phyloP scores from a whole-genome alignment of 2,888 invertebrate genomes.

The Coelopa pilipes region DNA sequence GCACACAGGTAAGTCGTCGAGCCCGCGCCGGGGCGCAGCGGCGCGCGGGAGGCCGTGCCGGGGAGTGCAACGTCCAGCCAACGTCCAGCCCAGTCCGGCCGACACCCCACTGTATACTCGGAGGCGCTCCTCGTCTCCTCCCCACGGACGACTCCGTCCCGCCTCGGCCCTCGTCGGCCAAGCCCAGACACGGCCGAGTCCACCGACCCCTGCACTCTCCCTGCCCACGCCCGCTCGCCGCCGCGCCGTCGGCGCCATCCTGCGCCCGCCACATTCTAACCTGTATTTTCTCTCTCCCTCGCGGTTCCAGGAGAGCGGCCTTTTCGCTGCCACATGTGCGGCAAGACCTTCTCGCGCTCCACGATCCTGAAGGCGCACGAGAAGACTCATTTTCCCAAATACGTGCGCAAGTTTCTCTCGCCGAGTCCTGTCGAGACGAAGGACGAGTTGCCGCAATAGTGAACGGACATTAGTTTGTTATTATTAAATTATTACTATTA shows the following conservation, averaged over 20 bases:
- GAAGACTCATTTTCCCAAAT: conserved; percentile 92
- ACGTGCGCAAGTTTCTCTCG: conserved; percentile 88
- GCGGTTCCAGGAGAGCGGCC: conserved; percentile 78
- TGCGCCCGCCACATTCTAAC: not conserved
- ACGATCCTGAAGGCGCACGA: conserved; percentile 93
- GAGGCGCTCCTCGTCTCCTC: too few relatives aligned
- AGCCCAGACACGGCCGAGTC: too few relatives aligned
- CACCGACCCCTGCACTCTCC: too few relatives aligned
- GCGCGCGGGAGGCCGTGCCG: not conserved
- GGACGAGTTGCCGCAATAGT: conserved; percentile 83
- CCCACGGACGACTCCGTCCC: too few relatives aligned
- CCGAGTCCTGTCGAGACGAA: conserved; percentile 87
- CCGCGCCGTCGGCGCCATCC: not conserved
- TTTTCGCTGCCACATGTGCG: conserved; percentile 88
- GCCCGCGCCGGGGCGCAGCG: not conserved
- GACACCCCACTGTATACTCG: too few relatives aligned
- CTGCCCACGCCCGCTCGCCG: not conserved
- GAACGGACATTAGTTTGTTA: conserved; percentile 67
- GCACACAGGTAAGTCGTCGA: conserved; percentile 78
- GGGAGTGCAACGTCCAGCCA: not conserved
- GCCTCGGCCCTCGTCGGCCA: too few relatives aligned
- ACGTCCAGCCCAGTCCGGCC: too few relatives aligned
- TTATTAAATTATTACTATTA: conserved; percentile 66
- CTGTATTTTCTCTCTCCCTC: conserved; percentile 19
- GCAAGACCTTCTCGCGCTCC: conserved; percentile 90